Evolutionary conservation across 2,888 invertebrate genomes (phyloP), one percentile per base, ranked within the genome.

Genomic region (Thyatira batis): DNA sequence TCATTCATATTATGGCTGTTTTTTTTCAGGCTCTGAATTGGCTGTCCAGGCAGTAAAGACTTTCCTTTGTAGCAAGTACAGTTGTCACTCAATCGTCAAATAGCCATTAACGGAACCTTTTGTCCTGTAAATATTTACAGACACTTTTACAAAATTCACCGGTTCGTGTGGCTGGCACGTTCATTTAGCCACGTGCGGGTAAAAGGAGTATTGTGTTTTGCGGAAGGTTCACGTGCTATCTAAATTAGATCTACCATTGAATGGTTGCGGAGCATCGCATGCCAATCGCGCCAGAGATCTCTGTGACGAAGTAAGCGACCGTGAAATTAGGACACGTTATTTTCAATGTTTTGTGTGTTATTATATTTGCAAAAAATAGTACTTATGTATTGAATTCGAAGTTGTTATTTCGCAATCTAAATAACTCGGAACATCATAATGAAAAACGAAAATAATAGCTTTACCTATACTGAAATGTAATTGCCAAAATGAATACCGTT

Each of bases 231-330:
- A 39, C 53, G 52, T 49, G 13, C 17, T 73, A 85, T 84, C 84
- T 79, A 72, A 82, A 84, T 85, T 71, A 75, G 76, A 86, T 82
- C 85, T 76, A 72, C 63, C 78, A 81, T 80, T 78, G 78, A 76
- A 67, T 71, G 58, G 54, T 57, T 63, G 54, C 61, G 55, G 57
- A 55, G 39, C 65, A 72, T 79, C 67, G 76, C 75, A 61, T 73
- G 75, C 55, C 65, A 73, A 87, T 85, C 82, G 57, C 63, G 50
- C 57, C 58, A 58, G 69, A 72, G 61, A 78, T 78, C 75, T 75
- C 71, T 67, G 53, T 57, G 58, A 50, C 52, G 50, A 67, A 58
- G 66, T 76, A 80, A 76, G 75, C 75, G 78, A 85, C 76, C 89
- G 80, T 86, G 83, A 83, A 89, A 89, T 88, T 85, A 68, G 63